Evolutionary conservation across 2,113 vertebrate genomes (phyloP).

Genomic region (Fukomys damarensis): DNA sequence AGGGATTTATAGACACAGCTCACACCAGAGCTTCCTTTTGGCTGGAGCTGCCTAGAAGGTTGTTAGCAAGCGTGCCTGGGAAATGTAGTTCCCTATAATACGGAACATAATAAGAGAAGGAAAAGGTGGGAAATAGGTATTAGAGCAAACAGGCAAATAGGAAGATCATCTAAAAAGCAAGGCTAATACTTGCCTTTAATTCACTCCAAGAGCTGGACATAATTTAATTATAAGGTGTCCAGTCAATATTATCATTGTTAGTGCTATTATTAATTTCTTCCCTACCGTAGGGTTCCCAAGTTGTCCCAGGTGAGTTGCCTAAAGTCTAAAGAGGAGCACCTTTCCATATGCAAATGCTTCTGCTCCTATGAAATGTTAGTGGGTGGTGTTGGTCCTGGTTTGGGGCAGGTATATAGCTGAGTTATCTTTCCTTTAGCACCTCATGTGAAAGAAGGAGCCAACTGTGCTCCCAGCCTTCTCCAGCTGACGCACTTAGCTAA

Average conservation of each 20-base stretch:
- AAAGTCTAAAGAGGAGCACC: neutral
- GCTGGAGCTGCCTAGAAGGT: neutral
- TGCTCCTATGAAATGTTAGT: neutral
- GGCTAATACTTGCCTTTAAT: neutral
- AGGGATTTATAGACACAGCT: neutral
- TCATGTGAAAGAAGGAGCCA: neutral
- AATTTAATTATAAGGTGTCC: neutral
- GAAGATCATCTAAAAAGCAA: neutral
- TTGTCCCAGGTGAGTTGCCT: neutral
- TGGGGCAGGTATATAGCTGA: neutral
- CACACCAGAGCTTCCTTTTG: neutral
- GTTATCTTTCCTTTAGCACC: neutral
- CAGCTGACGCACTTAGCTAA: conserved; percentile 72
- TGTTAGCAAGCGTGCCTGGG: neutral
- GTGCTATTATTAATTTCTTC: neutral
- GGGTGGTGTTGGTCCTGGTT: neutral
- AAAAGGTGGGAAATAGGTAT: neutral
- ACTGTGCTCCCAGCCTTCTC: neutral
- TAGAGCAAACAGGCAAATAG: neutral
- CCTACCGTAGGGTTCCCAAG: neutral
- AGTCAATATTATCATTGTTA: neutral
- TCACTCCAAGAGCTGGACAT: neutral
- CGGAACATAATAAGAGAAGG: neutral
- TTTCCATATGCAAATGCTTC: accelerated
- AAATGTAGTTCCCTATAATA: neutral